Percentiles rank a stretch among this genome's conserved stretches.
Conservation (phyloP, 2,113 vertebrate species). For the Aix galericulata region DNA sequence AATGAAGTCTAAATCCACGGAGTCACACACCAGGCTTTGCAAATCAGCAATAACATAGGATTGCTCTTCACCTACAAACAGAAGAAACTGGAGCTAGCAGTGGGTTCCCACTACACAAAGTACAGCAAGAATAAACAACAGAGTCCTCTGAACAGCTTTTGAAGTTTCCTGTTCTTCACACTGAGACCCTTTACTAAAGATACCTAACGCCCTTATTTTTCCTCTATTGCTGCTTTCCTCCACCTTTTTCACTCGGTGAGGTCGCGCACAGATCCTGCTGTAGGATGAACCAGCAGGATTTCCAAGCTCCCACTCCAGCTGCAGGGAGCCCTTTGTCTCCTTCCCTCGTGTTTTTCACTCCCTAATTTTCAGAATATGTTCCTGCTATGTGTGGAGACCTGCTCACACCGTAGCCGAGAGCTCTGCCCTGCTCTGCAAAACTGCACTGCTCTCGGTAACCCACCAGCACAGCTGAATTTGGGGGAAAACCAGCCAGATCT, state of each 20-base stretch:
- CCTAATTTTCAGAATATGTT: neutral
- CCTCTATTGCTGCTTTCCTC: neutral
- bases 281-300: neutral
- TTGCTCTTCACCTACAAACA: neutral
- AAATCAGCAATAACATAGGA: neutral
- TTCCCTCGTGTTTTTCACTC: neutral
- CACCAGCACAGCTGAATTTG: neutral
- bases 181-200: neutral
- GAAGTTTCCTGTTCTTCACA: neutral
- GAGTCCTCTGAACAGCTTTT: neutral
- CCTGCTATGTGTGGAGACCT: neutral
- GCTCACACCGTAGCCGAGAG: neutral
- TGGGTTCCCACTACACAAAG: too few relatives aligned
- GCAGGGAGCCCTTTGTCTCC: neutral
- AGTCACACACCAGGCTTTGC: neutral
- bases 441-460: rapidly evolving
- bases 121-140: neutral
- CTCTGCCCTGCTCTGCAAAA: neutral
- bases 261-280: neutral
- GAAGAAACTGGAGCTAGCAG: neutral
- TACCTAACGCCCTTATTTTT: neutral
- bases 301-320: neutral
- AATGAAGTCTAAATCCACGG: neutral
- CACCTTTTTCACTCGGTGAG: neutral
- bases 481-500: neutral